phyloP scores from a whole-genome alignment of 2,113 vertebrate genomes.

The Lontra canadensis region DNA sequence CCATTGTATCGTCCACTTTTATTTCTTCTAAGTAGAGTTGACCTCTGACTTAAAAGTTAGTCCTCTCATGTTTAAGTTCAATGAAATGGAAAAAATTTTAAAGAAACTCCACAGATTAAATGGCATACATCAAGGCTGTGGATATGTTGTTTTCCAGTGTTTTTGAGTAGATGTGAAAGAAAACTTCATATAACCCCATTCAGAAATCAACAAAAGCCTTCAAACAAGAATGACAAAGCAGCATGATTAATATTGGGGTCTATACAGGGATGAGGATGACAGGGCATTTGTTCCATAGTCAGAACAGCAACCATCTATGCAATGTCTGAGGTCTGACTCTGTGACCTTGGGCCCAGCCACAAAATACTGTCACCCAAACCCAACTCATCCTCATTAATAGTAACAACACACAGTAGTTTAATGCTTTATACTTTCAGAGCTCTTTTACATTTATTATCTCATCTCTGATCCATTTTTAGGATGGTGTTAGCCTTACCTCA shows the following conservation, averaged over 20 bases:
- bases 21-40: neutral
- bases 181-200: slow-evolving; percentile 22
- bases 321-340: slow-evolving; percentile 70
- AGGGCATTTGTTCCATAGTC: slow-evolving; percentile 38
- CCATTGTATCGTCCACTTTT: neutral
- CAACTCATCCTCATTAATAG: slow-evolving; percentile 66
- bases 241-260: slow-evolving; percentile 39
- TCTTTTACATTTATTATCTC: slow-evolving; percentile 72
- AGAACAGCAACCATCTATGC: slow-evolving; percentile 41
- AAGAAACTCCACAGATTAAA: neutral
- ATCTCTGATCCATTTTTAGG: slow-evolving; percentile 73
- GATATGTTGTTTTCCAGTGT: neutral
- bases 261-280: neutral
- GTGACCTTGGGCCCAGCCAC: slow-evolving; percentile 61
- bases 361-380: neutral
- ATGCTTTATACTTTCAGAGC: slow-evolving; percentile 56
- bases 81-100: neutral
- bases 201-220: slow-evolving; percentile 54
- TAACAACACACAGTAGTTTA: slow-evolving; percentile 31
- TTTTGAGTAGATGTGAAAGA: slow-evolving; percentile 3
- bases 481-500: slow-evolving; percentile 70
- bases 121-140: neutral
- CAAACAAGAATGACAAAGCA: slow-evolving; percentile 52
- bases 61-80: neutral
- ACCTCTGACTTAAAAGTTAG: slow-evolving; percentile 25